Conservation (phyloP, 1,140 invertebrate genomes). For the fruit fly (Drosophila melanogaster) region DNA sequence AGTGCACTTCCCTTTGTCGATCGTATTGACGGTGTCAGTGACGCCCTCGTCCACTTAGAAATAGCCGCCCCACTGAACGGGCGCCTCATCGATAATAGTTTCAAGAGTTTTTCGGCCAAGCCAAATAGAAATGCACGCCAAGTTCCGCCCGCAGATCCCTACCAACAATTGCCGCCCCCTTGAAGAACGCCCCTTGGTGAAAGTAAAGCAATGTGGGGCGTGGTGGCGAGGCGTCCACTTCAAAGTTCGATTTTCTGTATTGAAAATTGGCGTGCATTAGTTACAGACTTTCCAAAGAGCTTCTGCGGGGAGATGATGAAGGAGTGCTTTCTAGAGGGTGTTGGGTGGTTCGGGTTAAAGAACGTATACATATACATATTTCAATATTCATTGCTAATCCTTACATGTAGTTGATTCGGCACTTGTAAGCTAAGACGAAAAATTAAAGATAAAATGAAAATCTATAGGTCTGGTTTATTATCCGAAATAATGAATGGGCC, state of each 20-base stretch:
- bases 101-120: slow-evolving; percentile 73
- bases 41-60: slow-evolving; percentile 53
- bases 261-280: slow-evolving; percentile 76
- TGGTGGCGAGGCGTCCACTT: slow-evolving; percentile 55
- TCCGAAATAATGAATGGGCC: too few species aligned
- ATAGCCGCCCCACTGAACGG: slow-evolving; percentile 13
- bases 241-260: slow-evolving; percentile 79
- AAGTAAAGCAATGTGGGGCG: slow-evolving; percentile 24
- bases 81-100: slow-evolving; percentile 72
- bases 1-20: slow-evolving; percentile 1
- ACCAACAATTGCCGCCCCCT: slow-evolving; percentile 2
- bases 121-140: slow-evolving; percentile 64
- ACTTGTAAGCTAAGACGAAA: neutral
- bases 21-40: slow-evolving; percentile 46
- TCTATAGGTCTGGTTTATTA: too few species aligned
- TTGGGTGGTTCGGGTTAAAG: neutral
- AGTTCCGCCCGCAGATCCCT: slow-evolving; percentile 50
- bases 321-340: neutral
- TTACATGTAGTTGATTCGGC: neutral
- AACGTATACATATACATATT: neutral
- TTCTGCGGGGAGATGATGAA: neutral
- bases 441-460: neutral
- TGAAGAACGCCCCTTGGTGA: slow-evolving; percentile 22
- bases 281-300: slow-evolving; percentile 41
- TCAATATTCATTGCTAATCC: slow-evolving; percentile 14